Conservation (phyloP, 2,113 vertebrate genomes). For the Notechis scutatus region DNA sequence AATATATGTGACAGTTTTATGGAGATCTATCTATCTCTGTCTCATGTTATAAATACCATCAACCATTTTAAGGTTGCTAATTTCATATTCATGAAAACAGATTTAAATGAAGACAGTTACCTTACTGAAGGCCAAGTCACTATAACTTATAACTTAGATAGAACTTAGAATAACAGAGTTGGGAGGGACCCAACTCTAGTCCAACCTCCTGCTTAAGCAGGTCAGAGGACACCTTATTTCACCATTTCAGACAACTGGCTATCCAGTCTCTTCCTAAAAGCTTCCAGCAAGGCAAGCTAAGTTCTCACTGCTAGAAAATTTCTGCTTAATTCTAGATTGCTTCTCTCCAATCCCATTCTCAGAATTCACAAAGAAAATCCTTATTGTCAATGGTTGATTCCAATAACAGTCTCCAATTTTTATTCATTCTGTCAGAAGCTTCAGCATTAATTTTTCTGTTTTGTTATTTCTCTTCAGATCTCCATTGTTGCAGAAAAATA, state of each 20-base stretch:
- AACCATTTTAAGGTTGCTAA: neutral
- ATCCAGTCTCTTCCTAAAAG: neutral
- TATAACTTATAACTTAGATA: neutral
- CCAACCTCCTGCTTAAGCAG: neutral
- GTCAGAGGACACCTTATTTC: neutral
- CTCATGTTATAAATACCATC: neutral
- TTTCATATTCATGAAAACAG: neutral
- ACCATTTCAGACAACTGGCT: neutral
- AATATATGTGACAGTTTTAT: neutral
- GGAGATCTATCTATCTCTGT: too few relatives aligned
- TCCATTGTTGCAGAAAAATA: neutral
- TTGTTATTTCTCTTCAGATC: neutral
- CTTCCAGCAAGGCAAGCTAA: neutral
- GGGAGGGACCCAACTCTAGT: neutral
- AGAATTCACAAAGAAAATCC: neutral
- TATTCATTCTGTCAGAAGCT: neutral
- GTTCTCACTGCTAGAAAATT: neutral
- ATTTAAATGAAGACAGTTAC: neutral
- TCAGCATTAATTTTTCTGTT: neutral
- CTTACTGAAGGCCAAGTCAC: neutral
- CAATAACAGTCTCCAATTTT: neutral
- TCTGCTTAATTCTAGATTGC: neutral
- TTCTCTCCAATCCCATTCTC: neutral
- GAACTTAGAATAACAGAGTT: neutral
- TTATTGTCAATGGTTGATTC: neutral